phyloP scores from a whole-genome alignment of 2,113 vertebrate genomes.

The Phylloscopus trochilus region DNA sequence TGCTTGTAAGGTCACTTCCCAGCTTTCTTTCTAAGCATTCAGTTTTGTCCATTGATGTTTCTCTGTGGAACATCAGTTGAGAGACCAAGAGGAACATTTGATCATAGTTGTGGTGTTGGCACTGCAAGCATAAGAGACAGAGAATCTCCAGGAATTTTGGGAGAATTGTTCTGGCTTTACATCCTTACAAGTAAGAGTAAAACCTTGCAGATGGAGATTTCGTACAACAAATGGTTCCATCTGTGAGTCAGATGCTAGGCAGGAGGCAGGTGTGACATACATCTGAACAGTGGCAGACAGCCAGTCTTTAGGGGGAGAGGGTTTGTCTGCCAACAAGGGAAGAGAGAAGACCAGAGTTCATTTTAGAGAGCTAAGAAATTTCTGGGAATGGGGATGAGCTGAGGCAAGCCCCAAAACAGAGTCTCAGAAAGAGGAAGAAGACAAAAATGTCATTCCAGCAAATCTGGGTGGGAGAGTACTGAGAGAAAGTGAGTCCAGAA shows the following conservation, averaged over 20 bases:
- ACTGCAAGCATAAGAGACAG: not conserved
- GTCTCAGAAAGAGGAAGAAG: not conserved
- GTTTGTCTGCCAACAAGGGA: not conserved
- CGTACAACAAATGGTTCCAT: not conserved
- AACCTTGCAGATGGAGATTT: conserved; percentile 14
- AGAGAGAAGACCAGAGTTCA: not conserved
- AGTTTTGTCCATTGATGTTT: not conserved
- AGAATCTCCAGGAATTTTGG: not conserved
- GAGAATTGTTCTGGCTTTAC: not conserved
- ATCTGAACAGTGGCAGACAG: conserved; percentile 19
- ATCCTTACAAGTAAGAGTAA: not conserved
- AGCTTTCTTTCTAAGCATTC: not conserved
- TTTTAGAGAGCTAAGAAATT: not conserved
- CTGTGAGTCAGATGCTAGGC: conserved; percentile 39
- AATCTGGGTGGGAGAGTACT: not conserved
- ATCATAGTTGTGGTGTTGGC: not conserved
- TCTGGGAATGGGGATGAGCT: not conserved
- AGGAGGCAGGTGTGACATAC: conserved; percentile 28
- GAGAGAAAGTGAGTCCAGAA: not conserved
- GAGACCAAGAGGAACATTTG: not conserved
- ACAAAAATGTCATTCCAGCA: not conserved
- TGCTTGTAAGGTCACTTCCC: not conserved
- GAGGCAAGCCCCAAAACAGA: not conserved
- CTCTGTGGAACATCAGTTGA: not conserved
- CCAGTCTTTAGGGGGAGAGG: not conserved